Base-by-base conservation (phyloP, 1,140 invertebrate genomes). In the Diachasma alloeum region DNA sequence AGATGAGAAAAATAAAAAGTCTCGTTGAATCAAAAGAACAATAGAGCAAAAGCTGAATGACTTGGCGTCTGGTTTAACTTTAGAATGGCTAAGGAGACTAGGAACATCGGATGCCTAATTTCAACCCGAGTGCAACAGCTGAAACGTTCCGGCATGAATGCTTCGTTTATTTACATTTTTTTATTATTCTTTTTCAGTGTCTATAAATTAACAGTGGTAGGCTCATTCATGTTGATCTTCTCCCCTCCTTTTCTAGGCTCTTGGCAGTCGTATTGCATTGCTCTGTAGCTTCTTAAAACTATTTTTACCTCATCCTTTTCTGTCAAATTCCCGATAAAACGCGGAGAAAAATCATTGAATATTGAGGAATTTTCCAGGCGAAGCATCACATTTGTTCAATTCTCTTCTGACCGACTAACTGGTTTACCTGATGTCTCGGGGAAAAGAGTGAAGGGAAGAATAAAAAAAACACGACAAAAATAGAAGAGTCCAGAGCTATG, bases 251-350 rank as follows among this genome's bases (percentile, higher is more conserved):
- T 26, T 63, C 59, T 24, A 26, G 22, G 0, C 19, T 63, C 80
- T 84, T 86, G 84, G 84, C 84, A 87, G 81, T 80, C 82, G 78
- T 80, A 11, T 71, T 78, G 86, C 85, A 88, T 87, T 85, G 75
- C 82, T 87, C 82, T 48, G 82, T 75, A 81, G 83, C 83, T 88
- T 86, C 85, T 85, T 84, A 84, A 86, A 85, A 86, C 86, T 87
- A 89, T 89, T 86, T 84, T 80, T 72, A 63, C n/a, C 48, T 1
- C 48, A 26, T 24, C 24, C 24, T 19, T 63, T 26, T 63, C 6
- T 0, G 1, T 10, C 5, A 24, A 26, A 24, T 26, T 9, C 0
- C 11, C 0, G 11, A 4, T 4, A 63, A n/a, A 63, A 63, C 4
- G 15, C 4, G 19, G 22, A 46, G n/a, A 42, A 37, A 22, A 46